phyloP scores from a whole-genome alignment of 2,113 vertebrate genomes.

The Gallinago paraguaiae region DNA sequence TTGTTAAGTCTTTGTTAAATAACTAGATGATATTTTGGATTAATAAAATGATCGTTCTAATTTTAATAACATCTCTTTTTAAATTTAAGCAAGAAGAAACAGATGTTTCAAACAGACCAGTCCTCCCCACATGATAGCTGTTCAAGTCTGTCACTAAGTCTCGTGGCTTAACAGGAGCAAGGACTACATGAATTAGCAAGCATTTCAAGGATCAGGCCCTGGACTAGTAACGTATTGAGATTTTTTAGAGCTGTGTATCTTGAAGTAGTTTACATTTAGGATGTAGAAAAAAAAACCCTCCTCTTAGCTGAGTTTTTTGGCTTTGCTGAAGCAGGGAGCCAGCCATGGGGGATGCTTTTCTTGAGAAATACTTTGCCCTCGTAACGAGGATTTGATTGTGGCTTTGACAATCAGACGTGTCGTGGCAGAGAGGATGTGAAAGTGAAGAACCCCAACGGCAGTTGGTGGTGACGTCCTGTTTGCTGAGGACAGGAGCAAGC shows the following conservation, averaged over 20 bases:
- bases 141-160: neutral
- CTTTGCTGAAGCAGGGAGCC: neutral
- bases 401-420: neutral
- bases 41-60: slow-evolving; percentile 33
- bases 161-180: neutral
- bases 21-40: slow-evolving; percentile 47
- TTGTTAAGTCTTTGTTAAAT: slow-evolving; percentile 50
- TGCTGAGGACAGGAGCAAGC: neutral
- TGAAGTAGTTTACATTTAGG: neutral
- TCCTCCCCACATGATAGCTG: neutral
- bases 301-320: neutral
- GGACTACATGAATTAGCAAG: neutral
- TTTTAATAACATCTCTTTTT: slow-evolving; percentile 41
- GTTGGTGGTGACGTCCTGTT: slow-evolving; percentile 40
- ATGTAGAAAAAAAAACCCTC: neutral
- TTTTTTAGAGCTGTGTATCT: neutral
- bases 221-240: neutral
- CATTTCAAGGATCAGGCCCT: neutral
- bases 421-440: slow-evolving; percentile 48
- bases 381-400: neutral
- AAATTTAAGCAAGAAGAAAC: slow-evolving; percentile 18
- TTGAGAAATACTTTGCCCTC: neutral
- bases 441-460: neutral
- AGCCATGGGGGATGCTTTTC: neutral
- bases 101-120: neutral